A percentile compares a stretch with the other conserved stretches of the same genome.
Conservation (phyloP, 2,113 vertebrate species). For the Gopherus flavomarginatus region DNA sequence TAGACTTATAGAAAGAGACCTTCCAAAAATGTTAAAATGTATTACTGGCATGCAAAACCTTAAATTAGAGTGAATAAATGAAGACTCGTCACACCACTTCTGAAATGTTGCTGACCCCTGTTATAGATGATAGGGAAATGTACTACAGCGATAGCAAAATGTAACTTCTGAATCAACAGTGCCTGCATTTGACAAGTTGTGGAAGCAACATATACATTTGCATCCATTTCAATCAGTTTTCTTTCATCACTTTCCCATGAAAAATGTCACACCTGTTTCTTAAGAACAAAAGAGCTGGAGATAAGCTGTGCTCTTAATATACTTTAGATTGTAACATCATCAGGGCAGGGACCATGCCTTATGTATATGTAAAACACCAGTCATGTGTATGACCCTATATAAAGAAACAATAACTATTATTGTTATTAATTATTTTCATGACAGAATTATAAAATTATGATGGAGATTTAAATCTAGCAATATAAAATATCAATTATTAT, state of each 20-base stretch:
- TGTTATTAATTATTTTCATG: not conserved
- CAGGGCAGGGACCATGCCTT: accelerated
- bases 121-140: not conserved
- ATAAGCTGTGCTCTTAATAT: constrained; percentile 22
- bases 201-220: not conserved
- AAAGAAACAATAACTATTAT: not conserved
- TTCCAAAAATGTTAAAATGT: too few relatives aligned
- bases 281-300: not conserved
- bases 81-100: too few relatives aligned
- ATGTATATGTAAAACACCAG: not conserved
- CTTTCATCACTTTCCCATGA: not conserved
- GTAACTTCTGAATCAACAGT: not conserved
- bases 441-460: not conserved
- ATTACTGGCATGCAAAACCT: too few relatives aligned
- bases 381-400: not conserved
- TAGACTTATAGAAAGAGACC: too few relatives aligned
- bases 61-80: too few relatives aligned
- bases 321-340: not conserved
- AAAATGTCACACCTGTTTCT: not conserved
- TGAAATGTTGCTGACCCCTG: too few relatives aligned
- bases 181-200: not conserved
- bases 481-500: not conserved
- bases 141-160: constrained; percentile 12
- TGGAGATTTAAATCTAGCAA: not conserved
- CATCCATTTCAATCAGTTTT: not conserved